Evolutionary conservation across 2,888 invertebrate species (phyloP).

Genomic region (Anticlea derivata): DNA sequence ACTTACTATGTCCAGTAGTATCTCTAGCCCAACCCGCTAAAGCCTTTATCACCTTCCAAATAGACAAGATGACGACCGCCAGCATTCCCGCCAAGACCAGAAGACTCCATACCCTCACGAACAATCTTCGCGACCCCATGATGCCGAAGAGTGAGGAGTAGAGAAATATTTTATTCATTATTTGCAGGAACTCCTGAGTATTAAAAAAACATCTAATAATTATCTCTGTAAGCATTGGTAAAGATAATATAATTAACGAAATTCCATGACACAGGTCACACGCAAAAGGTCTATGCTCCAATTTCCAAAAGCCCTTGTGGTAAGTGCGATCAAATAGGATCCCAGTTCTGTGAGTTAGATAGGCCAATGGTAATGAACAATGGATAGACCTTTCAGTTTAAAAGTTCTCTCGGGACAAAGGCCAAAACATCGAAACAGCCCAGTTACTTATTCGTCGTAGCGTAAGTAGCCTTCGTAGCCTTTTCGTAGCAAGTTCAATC

Average conservation of each 20-base stretch:
- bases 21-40: constrained; percentile 58
- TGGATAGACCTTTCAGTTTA: too few relatives aligned
- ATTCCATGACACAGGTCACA: too few relatives aligned
- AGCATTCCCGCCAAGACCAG: constrained; percentile 43
- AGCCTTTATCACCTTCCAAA: constrained; percentile 62
- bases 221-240: too few relatives aligned
- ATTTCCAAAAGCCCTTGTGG: too few relatives aligned
- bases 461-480: constrained; percentile 7
- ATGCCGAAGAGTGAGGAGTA: constrained; percentile 57
- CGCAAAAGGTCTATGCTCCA: too few relatives aligned
- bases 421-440: too few relatives aligned
- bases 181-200: constrained; percentile 52
- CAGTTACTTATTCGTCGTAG: not conserved
- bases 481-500: constrained; percentile 3
- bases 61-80: constrained; percentile 45
- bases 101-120: constrained; percentile 51
- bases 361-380: too few relatives aligned
- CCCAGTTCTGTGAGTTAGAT: too few relatives aligned
- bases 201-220: too few relatives aligned
- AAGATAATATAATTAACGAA: too few relatives aligned
- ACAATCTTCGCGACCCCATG: constrained; percentile 41
- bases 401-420: too few relatives aligned
- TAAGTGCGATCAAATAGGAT: too few relatives aligned
- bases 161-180: constrained; percentile 49
- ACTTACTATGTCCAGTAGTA: constrained; percentile 55